Evolutionary conservation across 2,888 invertebrate genomes (phyloP).

Genomic region (Hyles lineata): DNA sequence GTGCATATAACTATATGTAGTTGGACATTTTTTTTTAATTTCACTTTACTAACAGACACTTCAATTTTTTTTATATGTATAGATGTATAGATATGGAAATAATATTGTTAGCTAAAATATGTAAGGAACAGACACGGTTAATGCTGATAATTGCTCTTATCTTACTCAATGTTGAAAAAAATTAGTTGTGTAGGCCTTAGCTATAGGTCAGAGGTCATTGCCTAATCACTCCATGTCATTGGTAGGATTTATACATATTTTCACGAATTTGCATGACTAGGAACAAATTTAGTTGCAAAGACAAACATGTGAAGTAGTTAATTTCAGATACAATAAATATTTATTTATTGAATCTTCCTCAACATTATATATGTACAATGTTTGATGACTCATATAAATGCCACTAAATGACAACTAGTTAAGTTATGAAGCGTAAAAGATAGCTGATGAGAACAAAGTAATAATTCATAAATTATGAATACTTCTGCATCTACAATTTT

Average conservation of each 20-base stretch:
- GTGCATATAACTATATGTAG: too few relatives aligned
- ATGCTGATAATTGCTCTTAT: background rate
- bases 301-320: background rate
- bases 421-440: background rate
- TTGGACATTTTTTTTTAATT: too few relatives aligned
- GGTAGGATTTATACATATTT: background rate
- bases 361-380: background rate
- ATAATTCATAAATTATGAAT: background rate
- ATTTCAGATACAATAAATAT: constrained; percentile 19
- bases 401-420: constrained; percentile 1
- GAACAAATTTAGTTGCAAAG: background rate
- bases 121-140: background rate
- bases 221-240: background rate
- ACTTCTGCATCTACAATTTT: background rate
- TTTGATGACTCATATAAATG: constrained; percentile 18
- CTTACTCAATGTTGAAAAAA: background rate
- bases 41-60: too few relatives aligned
- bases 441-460: background rate
- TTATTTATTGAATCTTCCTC: constrained; percentile 14
- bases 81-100: too few relatives aligned
- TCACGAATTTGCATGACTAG: background rate
- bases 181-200: background rate
- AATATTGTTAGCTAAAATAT: background rate
- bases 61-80: too few relatives aligned
- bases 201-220: background rate